Percentiles rank a stretch among this genome's conserved stretches.
Conservation (phyloP, 1,140 invertebrate genomes). For the Drosophila santomea region DNA sequence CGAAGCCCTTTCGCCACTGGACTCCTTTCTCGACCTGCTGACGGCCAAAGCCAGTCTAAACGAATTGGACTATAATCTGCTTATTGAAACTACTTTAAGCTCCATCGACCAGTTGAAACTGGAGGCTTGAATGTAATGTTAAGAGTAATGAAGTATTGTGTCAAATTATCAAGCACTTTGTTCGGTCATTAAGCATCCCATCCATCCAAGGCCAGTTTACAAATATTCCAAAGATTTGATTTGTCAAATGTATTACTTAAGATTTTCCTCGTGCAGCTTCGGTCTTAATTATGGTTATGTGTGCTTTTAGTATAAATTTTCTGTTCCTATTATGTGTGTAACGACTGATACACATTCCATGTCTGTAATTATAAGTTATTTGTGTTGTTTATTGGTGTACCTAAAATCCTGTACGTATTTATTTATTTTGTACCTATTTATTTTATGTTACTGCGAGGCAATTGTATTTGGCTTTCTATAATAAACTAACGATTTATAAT, state of each 20-base stretch:
- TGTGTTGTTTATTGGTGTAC: constrained; percentile 2
- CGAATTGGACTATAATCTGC: constrained; percentile 92
- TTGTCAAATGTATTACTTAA: background rate
- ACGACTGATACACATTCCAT: constrained; percentile 14
- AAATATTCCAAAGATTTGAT: constrained; percentile 6
- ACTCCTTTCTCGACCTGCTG: constrained; percentile 93
- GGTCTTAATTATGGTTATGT: background rate
- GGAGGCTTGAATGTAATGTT: constrained; percentile 9
- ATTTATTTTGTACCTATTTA: constrained; percentile 13
- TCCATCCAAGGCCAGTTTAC: background rate
- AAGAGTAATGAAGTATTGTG: constrained; percentile 34
- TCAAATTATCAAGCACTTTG: constrained; percentile 37
- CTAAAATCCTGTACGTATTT: constrained; percentile 6
- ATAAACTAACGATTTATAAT: constrained; percentile 5
- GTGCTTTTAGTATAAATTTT: constrained; percentile 8
- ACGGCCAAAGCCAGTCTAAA: constrained; percentile 93
- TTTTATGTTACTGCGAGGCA: constrained; percentile 1
- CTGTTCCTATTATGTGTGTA: constrained; percentile 9
- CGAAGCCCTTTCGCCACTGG: constrained; percentile 91
- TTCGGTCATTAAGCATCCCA: background rate
- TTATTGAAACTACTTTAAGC: constrained; percentile 91
- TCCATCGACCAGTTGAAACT: constrained; percentile 75
- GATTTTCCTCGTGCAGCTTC: constrained; percentile 2
- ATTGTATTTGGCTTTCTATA: background rate
- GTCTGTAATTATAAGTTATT: constrained; percentile 2